These are phyloP conservation scores for Pseudomyrmex dendroicus DNA, from an alignment of 1,140 invertebrate genomes.

Conservation along the genomic window DNA sequence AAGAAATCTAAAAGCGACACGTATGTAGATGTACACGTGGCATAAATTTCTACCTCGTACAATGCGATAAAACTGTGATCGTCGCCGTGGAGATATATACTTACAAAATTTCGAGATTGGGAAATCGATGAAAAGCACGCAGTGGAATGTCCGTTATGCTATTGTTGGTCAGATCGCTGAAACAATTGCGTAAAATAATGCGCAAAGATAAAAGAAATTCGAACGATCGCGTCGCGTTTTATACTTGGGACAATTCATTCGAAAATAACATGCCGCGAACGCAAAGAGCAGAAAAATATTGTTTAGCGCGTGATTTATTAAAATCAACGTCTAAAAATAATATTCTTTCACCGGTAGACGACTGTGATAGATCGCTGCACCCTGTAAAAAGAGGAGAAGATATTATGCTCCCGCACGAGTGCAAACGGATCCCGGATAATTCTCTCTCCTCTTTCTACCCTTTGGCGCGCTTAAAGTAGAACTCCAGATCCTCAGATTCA, in stretches of 20 bases:
- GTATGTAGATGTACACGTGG: neutral
- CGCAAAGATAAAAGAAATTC: neutral
- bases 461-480: too few species aligned
- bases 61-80: too few species aligned
- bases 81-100: constrained; percentile 76
- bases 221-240: neutral
- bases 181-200: constrained; percentile 75
- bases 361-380: constrained; percentile 16
- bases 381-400: too few species aligned
- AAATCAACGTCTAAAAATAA: constrained; percentile 28
- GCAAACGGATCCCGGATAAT: too few species aligned
- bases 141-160: constrained; percentile 87
- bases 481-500: too few species aligned
- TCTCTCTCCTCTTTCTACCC: too few species aligned
- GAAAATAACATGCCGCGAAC: neutral
- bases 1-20: constrained; percentile 86
- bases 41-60: neutral
- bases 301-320: neutral
- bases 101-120: constrained; percentile 89
- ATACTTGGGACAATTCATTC: neutral
- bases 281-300: neutral
- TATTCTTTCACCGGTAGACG: constrained; percentile 13
- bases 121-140: constrained; percentile 87
- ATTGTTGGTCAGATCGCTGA: constrained; percentile 90
- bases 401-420: too few species aligned